Base-by-base conservation (phyloP, 2,113 vertebrate genomes). In the Siphamia tubifer region DNA sequence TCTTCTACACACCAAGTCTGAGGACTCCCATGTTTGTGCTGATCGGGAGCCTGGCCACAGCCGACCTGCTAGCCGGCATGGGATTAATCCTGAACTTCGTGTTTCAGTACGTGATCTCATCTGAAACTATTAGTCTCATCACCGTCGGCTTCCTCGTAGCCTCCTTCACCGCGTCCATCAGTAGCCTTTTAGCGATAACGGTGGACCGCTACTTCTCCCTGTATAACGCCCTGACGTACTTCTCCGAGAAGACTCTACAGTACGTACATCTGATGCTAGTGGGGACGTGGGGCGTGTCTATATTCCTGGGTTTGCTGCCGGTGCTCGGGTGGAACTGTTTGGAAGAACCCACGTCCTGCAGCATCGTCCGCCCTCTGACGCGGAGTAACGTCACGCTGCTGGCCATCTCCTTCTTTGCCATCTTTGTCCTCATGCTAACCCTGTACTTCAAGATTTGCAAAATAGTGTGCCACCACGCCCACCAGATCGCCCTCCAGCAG, bases 401-500 rank as follows among this genome's bases (percentile, higher is more conserved):
- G 12, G 94, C 98, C 4, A 75, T 89, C 8, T 91, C 95, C 6
- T 99, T 99, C 88, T 97, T 99, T 1, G 81, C 83, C 40, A 94
- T 99, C 70, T 99, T 99, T 40, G 81, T 92, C 51, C 77, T 98
- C 69, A 99, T 99, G 97, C 91, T 99, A 31, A 94, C 94, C 52
- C 93, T 99, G 10, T 99, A 98, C 71, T 93, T 96, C 39, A 95
- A 95, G 83, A 99, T 99, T 89, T 99, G 97, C 90, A 96, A 98
- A 88, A 96, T 99, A 1, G 95, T 99, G 63, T 98, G 97, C 85
- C 93, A 90, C 70, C 98, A 99, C 47, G 98, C 97, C 27, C 98
- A 99, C 73, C 96, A 99, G 90, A 99, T 99, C 8, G 97, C 98
- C 1, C 93, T 99, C n/a, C 98, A 99, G 87, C 96, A 98, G 73